These are phyloP conservation scores for Musca vetustissima DNA, from an alignment of 1,140 invertebrate genomes.

Conservation along the genomic window DNA sequence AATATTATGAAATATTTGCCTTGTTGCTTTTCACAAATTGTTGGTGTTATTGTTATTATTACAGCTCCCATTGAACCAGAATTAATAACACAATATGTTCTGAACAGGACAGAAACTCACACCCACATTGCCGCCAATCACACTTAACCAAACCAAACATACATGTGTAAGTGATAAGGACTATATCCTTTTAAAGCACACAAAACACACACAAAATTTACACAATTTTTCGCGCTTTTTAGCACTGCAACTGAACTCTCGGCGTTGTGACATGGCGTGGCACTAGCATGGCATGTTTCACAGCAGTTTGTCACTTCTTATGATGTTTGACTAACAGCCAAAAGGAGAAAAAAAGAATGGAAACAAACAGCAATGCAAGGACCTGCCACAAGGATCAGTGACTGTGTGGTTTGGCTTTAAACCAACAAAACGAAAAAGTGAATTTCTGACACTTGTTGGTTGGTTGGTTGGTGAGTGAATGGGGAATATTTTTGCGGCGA, in stretches of 20 bases:
- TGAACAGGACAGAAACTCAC: neutral
- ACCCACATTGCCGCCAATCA: neutral
- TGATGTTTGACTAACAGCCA: conserved; percentile 18
- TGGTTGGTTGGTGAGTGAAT: neutral
- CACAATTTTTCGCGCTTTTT: conserved; percentile 10
- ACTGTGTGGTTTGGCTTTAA: neutral
- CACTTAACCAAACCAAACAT: neutral
- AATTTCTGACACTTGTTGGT: neutral
- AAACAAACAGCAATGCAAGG: neutral
- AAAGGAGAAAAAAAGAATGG: neutral
- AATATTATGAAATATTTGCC: no score
- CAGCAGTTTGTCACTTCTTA: conserved; percentile 21
- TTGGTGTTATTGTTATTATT: no score
- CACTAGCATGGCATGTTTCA: conserved; percentile 9
- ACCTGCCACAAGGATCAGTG: conserved; percentile 4
- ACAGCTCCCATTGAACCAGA: conserved; percentile 16
- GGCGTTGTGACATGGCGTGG: neutral
- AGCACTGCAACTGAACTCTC: neutral
- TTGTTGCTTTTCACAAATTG: no score
- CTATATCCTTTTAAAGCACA: neutral
- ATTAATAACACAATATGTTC: conserved; percentile 22
- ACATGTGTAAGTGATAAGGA: no score
- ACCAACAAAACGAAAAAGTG: neutral
- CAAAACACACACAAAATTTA: conserved; percentile 5
- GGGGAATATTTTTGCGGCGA: conserved; percentile 8